Percentiles rank a stretch among this genome's conserved stretches.
phyloP scores from a whole-genome alignment of 1,140 invertebrate species.

The Cyphomyrmex costatus region DNA sequence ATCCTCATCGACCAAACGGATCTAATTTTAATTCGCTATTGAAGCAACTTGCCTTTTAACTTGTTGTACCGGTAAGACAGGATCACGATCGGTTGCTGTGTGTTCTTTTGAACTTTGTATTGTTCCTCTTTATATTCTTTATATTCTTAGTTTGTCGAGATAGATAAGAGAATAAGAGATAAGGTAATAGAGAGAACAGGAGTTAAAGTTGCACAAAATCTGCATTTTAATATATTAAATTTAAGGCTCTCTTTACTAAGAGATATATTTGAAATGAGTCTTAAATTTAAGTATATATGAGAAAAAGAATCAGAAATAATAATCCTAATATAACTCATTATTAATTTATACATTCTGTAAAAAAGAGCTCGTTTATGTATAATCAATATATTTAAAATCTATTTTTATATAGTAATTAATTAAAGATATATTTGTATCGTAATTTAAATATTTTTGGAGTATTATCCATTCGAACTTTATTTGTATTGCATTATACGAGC shows the following conservation, averaged over 20 bases:
- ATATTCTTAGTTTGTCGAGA: constrained; percentile 23
- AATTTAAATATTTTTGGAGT: background rate
- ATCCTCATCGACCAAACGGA: constrained; percentile 60
- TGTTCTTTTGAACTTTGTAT: constrained; percentile 64
- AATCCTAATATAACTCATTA: background rate
- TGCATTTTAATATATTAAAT: background rate
- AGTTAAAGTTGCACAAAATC: background rate
- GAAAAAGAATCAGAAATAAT: background rate
- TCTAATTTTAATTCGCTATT: constrained; percentile 69
- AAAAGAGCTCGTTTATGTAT: background rate
- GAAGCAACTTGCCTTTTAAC: constrained; percentile 74
- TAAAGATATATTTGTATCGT: constrained; percentile 1
- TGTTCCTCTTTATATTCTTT: background rate
- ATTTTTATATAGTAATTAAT: too few relatives aligned
- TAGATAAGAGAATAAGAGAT: constrained; percentile 55
- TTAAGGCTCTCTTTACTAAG: background rate
- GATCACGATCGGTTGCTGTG: constrained; percentile 70
- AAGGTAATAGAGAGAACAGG: background rate
- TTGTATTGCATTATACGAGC: too few relatives aligned
- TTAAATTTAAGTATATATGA: background rate
- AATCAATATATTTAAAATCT: background rate
- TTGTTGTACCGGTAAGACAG: constrained; percentile 79
- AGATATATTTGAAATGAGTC: background rate
- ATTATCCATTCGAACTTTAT: too few relatives aligned
- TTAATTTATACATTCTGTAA: background rate